phyloP scores from a whole-genome alignment of 2,113 vertebrate genomes.

The Stigmatopora argus region DNA sequence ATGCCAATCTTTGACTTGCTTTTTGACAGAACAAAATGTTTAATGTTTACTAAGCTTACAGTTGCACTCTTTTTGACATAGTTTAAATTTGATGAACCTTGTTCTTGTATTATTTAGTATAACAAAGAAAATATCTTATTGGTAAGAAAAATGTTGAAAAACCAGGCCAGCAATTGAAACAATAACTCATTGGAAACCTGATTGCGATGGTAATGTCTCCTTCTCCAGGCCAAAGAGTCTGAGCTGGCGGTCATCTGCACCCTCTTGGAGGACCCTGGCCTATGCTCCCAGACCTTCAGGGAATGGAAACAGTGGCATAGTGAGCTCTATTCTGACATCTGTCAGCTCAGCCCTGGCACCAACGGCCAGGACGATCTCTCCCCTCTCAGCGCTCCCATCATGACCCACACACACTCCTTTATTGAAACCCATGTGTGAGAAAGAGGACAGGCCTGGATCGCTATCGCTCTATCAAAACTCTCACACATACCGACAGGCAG shows the following conservation, averaged over 20 bases:
- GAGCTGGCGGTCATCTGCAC: conserved; percentile 77
- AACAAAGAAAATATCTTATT: too few relatives aligned
- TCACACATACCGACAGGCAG: conserved; percentile 3
- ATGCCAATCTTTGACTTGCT: too few relatives aligned
- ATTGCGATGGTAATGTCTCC: conserved; percentile 13
- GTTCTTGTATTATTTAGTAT: too few relatives aligned
- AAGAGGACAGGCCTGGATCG: conserved; percentile 54
- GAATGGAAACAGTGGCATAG: conserved; percentile 88
- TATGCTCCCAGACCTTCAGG: conserved; percentile 83
- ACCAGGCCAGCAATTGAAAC: background rate
- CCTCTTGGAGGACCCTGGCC: conserved; percentile 79
- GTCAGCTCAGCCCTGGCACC: conserved; percentile 74
- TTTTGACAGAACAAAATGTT: too few relatives aligned
- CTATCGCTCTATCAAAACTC: background rate
- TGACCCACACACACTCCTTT: conserved; percentile 87
- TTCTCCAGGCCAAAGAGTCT: conserved; percentile 79
- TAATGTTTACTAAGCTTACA: too few relatives aligned
- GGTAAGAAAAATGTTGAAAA: too few relatives aligned
- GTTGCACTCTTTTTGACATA: too few relatives aligned
- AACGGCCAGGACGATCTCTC: conserved; percentile 78
- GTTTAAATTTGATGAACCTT: too few relatives aligned
- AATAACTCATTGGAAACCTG: background rate
- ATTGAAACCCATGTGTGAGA: conserved; percentile 85
- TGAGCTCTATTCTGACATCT: conserved; percentile 87
- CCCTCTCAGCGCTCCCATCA: conserved; percentile 70